Conservation (phyloP, 2,797 vertebrate species). For the Sandelia bainsii region DNA sequence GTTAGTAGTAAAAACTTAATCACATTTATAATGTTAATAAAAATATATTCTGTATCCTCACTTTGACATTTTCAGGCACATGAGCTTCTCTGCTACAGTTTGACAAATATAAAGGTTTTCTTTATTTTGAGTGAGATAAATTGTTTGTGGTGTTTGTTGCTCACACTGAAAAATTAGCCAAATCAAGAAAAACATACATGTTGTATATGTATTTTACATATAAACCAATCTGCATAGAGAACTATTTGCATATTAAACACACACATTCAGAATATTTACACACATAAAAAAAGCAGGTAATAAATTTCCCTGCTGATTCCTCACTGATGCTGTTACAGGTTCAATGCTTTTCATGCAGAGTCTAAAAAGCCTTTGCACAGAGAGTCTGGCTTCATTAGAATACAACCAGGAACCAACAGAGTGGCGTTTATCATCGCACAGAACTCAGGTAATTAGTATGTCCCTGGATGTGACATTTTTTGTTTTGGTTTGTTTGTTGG, state of each 20-base stretch:
- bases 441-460: slow-evolving; percentile 88
- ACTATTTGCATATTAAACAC: background rate
- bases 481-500: background rate
- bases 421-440: slow-evolving; percentile 97
- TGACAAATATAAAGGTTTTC: no score
- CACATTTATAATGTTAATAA: no score
- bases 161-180: no score
- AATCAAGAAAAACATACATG: background rate
- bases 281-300: no score
- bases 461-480: background rate
- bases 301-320: background rate
- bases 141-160: no score
- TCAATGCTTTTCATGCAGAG: slow-evolving; percentile 92
- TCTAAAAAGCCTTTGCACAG: slow-evolving; percentile 93
- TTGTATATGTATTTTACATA: background rate
- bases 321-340: slow-evolving; percentile 80
- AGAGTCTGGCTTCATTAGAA: slow-evolving; percentile 94
- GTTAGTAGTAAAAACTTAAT: no score
- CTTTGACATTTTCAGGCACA: no score
- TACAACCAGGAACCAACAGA: slow-evolving; percentile 92
- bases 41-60: no score
- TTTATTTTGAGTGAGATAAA: no score
- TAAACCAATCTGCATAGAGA: background rate
- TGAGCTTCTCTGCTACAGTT: no score
- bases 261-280: background rate